Evolutionary conservation across 2,888 invertebrate genomes (phyloP).

Genomic region (Epinotia bilunana): DNA sequence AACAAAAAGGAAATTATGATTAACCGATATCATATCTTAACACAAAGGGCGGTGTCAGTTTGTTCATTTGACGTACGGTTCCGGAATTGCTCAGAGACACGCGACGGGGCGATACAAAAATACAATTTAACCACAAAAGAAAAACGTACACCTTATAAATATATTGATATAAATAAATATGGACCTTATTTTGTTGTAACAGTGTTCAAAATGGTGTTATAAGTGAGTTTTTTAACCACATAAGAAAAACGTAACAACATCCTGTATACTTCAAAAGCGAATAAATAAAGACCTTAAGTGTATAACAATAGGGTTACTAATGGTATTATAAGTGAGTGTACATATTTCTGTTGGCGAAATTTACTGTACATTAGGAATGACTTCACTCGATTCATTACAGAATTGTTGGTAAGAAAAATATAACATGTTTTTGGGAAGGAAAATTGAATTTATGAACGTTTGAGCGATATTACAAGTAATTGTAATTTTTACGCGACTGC

Average conservation of each 20-base stretch:
- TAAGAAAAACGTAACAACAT: not conserved
- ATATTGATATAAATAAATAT: not conserved
- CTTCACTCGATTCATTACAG: not conserved
- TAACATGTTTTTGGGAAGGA: not conserved
- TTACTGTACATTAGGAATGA: conserved; percentile 1
- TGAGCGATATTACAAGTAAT: not conserved
- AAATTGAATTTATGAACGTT: conserved; percentile 1
- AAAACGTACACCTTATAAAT: not conserved
- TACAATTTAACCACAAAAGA: not conserved
- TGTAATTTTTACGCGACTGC: too few species aligned
- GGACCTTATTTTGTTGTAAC: not conserved
- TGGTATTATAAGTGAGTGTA: not conserved
- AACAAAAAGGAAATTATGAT: conserved; percentile 26
- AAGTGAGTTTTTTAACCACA: not conserved
- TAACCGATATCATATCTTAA: conserved; percentile 23
- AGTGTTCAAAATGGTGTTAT: not conserved
- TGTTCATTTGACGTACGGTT: conserved; percentile 10
- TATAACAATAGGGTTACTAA: not conserved
- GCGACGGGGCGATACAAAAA: conserved; percentile 22
- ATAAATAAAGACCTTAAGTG: not conserved
- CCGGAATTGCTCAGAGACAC: conserved; percentile 23
- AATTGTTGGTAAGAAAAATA: not conserved
- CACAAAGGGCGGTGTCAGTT: conserved; percentile 24
- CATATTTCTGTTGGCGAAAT: not conserved
- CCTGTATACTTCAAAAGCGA: not conserved